Evolutionary conservation across 92 coral and sea anemone species (phyloP).

Genomic region (Epizoanthus scotinus): DNA sequence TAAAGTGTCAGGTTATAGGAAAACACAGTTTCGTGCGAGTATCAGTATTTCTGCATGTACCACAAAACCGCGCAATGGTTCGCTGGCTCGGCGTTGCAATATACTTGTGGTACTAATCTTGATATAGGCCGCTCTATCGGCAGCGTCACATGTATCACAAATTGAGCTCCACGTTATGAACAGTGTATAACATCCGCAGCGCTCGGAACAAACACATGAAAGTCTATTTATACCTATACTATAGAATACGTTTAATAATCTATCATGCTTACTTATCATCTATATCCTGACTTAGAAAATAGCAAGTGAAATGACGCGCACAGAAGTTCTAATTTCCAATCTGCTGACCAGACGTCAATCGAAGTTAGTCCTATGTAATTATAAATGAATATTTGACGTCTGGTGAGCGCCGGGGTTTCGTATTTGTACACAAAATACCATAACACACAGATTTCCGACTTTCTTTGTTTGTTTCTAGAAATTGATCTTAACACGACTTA

Average conservation of each 20-base stretch:
- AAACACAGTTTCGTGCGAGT: not conserved
- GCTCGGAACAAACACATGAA: not conserved
- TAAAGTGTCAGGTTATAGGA: no score
- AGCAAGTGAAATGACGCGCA: no score
- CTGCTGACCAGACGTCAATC: no score
- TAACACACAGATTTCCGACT: not conserved
- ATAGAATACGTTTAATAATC: not conserved
- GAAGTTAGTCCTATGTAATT: no score
- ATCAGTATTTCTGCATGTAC: not conserved
- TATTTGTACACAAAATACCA: constrained; percentile 35
- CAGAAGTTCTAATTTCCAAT: no score
- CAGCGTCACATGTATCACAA: not conserved
- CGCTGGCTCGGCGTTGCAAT: no score
- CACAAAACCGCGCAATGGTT: not conserved
- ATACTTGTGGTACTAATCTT: no score
- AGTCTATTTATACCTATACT: not conserved
- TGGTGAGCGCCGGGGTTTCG: constrained; percentile 12
- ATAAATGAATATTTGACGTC: constrained; percentile 16
- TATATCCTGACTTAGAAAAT: not conserved
- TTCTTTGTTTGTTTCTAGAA: constrained; percentile 21
- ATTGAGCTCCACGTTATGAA: not conserved
- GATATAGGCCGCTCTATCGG: not conserved
- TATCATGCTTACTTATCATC: not conserved
- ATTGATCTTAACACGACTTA: not conserved
- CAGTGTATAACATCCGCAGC: not conserved